phyloP scores from a whole-genome alignment of 1,140 invertebrate genomes.

The Diachasma alloeum region DNA sequence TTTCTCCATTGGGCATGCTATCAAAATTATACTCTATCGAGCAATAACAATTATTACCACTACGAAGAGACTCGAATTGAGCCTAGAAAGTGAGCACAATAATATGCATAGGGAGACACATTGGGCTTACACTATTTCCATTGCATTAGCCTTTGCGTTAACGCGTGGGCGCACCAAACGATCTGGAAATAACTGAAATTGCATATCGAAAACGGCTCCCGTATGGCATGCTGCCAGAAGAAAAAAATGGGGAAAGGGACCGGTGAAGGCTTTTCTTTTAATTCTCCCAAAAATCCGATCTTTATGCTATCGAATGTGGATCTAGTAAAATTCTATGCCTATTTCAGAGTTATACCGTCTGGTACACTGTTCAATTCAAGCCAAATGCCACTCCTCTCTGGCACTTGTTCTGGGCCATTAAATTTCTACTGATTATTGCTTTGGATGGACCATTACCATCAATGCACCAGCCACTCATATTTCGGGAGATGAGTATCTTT shows the following conservation, averaged over 20 bases:
- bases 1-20: neutral
- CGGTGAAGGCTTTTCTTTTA: neutral
- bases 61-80: slow-evolving; percentile 18
- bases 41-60: slow-evolving; percentile 55
- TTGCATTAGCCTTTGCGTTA: slow-evolving; percentile 51
- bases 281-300: slow-evolving; percentile 1
- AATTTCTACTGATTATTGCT: neutral
- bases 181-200: slow-evolving; percentile 56
- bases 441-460: neutral
- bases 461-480: no score
- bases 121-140: slow-evolving; percentile 48
- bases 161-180: slow-evolving; percentile 47
- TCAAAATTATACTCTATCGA: slow-evolving; percentile 47
- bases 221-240: slow-evolving; percentile 15
- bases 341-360: neutral
- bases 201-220: slow-evolving; percentile 28
- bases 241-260: neutral
- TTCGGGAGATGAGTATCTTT: no score
- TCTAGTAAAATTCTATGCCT: neutral
- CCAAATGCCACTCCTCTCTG: neutral
- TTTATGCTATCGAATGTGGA: neutral
- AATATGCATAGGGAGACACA: slow-evolving; percentile 47
- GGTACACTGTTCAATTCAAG: neutral
- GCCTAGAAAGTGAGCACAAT: slow-evolving; percentile 49
- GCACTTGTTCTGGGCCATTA: neutral